Evolutionary conservation across 2,113 vertebrate genomes (phyloP).

Genomic region (Cololabis saira): DNA sequence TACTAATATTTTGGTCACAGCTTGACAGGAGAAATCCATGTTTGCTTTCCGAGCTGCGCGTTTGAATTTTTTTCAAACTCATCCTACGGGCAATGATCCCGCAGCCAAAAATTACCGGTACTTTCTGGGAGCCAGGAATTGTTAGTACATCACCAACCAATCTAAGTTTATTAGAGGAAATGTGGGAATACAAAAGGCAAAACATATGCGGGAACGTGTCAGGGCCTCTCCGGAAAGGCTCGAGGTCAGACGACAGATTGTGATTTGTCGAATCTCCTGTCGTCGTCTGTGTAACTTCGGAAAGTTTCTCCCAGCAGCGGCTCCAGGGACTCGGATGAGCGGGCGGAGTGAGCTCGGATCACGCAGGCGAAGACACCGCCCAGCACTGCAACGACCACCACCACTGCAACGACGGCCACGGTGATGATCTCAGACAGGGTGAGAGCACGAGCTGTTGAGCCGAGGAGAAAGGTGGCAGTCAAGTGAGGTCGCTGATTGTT

Average conservation of each 20-base stretch:
- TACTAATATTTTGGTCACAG: too few species aligned
- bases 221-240: conserved; percentile 13
- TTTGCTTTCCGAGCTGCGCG: too few species aligned
- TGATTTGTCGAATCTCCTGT: conserved; percentile 80
- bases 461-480: conserved; percentile 1
- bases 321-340: conserved; percentile 82
- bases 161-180: conserved; percentile 70
- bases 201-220: conserved; percentile 34
- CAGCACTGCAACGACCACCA: conserved; percentile 85
- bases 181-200: conserved; percentile 27
- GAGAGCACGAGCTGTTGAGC: conserved; percentile 79
- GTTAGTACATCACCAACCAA: conserved; percentile 17
- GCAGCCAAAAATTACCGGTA: too few species aligned
- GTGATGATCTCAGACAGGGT: conserved; percentile 90
- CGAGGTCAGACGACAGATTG: conserved; percentile 83
- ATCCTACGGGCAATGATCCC: too few species aligned
- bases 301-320: conserved; percentile 90
- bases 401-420: conserved; percentile 85
- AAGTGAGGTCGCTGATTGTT: background rate
- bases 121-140: background rate
- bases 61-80: too few species aligned
- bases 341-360: conserved; percentile 77
- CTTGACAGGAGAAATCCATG: too few species aligned
- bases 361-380: conserved; percentile 82
- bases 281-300: conserved; percentile 88